A percentile compares a stretch with the other conserved stretches of the same genome.
Evolutionary conservation across 2,888 invertebrate species (phyloP).

Genomic region (Strigamia transsilvanica): DNA sequence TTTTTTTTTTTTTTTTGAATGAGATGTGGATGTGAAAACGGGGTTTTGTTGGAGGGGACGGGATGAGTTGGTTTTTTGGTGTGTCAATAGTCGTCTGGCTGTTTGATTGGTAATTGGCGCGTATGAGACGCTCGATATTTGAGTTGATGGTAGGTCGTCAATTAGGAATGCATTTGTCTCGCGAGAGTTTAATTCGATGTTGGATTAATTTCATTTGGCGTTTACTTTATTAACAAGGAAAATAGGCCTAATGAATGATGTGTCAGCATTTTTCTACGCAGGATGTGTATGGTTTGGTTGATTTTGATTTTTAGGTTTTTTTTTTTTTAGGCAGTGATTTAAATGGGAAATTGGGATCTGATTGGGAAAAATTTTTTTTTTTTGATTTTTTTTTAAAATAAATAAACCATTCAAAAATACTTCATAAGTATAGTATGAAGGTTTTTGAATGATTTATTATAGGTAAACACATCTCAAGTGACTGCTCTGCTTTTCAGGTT

Average conservation of each 20-base stretch:
- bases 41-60: background rate
- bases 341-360: no score
- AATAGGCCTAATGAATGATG: background rate
- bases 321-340: no score
- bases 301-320: background rate
- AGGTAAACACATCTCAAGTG: no score
- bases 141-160: constrained; percentile 7
- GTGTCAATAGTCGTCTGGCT: constrained; percentile 34
- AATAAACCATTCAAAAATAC: no score
- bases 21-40: constrained; percentile 1
- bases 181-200: constrained; percentile 11
- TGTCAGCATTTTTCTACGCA: background rate
- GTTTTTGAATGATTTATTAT: background rate
- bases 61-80: background rate
- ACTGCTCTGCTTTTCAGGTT: no score
- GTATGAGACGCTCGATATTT: constrained; percentile 5
- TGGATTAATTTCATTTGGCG: constrained; percentile 22
- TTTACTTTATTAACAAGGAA: background rate
- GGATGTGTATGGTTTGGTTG: background rate
- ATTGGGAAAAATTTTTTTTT: no score
- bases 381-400: no score
- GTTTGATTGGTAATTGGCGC: constrained; percentile 34
- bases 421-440: background rate
- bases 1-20: background rate
- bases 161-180: constrained; percentile 35